Evolutionary conservation across 1,140 invertebrate species (phyloP), one percentile per base, ranked within the genome.

Genomic region (Hycleus cichorii): DNA sequence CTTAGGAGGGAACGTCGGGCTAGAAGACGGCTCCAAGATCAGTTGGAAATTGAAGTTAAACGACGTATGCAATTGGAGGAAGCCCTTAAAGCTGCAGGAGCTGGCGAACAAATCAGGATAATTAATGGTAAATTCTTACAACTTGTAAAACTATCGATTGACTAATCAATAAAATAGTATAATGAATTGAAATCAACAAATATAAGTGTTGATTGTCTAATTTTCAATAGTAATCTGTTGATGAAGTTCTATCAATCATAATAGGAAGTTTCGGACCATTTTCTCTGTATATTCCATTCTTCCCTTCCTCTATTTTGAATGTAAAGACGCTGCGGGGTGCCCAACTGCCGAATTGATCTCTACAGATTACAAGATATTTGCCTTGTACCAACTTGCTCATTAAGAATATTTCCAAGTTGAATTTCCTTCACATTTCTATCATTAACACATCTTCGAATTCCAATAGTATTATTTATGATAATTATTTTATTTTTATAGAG

Each of bases 1-100:
- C 78, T 93, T 72, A 86, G 90, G 76, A 90, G 90, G 68, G 91
- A 94, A 72, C 83, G 88, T 63, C 87, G 90, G 71, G 83, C 85
- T 26, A 82, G 91, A 62, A 84, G 88, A 66, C 82, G 86, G 59
- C 79, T 92, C 26, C 90, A 93, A 69, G 89, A 93, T 59, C 89
- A 93, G 65, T 72, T 94, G 53, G 90, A 92, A 53, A 69, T 83
- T 53, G 88, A 91, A 74, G 77, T 86, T 59, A 90, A 90, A 71
- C 81, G 86, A 72, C 80, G 87, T 67, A 78, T 80, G 52, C 87
- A 89, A 67, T 80, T 90, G 52, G 88, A 91, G 70, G 89, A 90
- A 56, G 87, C 87, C 38, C 77, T 91, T 24, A 89, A 89, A 68
- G 84, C 83, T 47, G 85, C 86, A 27, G 88, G 88, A 47, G 86